Base-by-base conservation (phyloP, 2,888 invertebrate species). In the Horisme vitalbata region DNA sequence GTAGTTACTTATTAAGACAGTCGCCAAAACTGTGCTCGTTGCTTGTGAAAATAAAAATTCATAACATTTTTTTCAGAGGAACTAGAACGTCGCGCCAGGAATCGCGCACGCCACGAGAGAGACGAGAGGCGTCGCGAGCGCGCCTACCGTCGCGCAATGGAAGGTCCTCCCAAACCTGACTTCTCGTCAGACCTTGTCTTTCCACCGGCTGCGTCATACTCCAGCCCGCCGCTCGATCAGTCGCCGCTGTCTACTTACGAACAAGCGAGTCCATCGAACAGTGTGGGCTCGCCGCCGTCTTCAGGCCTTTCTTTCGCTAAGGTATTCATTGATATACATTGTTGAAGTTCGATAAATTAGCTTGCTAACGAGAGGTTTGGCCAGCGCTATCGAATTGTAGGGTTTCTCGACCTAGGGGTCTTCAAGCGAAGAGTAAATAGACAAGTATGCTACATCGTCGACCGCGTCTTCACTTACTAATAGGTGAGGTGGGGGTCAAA, bases 51-150 rank as follows among this genome's bases (percentile, higher is more conserved):
- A n/a, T n/a, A n/a, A n/a, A n/a, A n/a, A n/a, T n/a, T n/a, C n/a
- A n/a, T 20, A 4, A 3, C 3, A 9, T 21, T 12, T 28, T 12
- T 65, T 61, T 3, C 66, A 95, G 96, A 93, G 49, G 96, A 97
- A 76, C 70, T 98, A 37, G 92, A 93, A 4, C 90, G 91, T 7
- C 92, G 97, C 1, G 93, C 93, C 15, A 92, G 92, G 32, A 80
- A 90, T 8, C 93, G 98, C 3, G 93, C 93, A 30, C 93, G 93
- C 4, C 91, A 93, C 13, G 94, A 93, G 27, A 92, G 94, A 6
- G 95, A 96, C 9, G 98, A 98, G 71, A 92, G 92, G 13, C 93
- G 93, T 20, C 92, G 95, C 2, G 96, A 97, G 70, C 94, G 93
- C 53, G 92, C 93, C n/a, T 94, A 94, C 52, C 93, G 80, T 91